A percentile compares a stretch with the other conserved stretches of the same genome.
Evolutionary conservation across 2,888 invertebrate genomes (phyloP).

Genomic region (Adineta ricciae): DNA sequence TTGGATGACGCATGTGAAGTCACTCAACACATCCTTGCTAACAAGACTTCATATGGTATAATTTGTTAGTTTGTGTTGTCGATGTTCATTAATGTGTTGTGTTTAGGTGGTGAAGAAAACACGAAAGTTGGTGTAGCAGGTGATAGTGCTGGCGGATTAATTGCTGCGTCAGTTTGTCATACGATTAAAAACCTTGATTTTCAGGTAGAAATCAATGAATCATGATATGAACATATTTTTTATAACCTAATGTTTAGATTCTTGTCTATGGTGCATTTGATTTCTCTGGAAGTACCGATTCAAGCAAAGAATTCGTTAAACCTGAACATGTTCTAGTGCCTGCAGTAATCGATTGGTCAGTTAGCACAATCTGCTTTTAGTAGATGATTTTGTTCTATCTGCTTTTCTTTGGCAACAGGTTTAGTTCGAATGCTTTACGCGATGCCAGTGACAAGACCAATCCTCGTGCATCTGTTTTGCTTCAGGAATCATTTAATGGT

Average conservation of each 20-base stretch:
- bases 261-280: constrained; percentile 27
- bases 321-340: constrained; percentile 23
- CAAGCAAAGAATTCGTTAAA: constrained; percentile 25
- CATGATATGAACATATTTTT: too few species aligned
- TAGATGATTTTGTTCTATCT: not conserved
- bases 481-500: constrained; percentile 38
- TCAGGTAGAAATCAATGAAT: constrained; percentile 37
- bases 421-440: not conserved
- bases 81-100: not conserved
- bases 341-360: constrained; percentile 18
- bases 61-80: not conserved
- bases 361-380: not conserved
- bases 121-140: constrained; percentile 43
- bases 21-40: constrained; percentile 41
- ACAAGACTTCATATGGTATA: constrained; percentile 40
- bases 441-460: constrained; percentile 32
- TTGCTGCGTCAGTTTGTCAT: constrained; percentile 42
- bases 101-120: constrained; percentile 39
- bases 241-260: constrained; percentile 15
- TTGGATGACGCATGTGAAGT: constrained; percentile 42
- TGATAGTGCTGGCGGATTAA: constrained; percentile 41
- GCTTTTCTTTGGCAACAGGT: not conserved
- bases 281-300: not conserved
- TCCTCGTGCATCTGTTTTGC: constrained; percentile 38
- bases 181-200: constrained; percentile 39